A percentile compares a stretch with the other conserved stretches of the same genome.
Evolutionary conservation across 2,113 vertebrate species (phyloP).

Genomic region (Strix uralensis): DNA sequence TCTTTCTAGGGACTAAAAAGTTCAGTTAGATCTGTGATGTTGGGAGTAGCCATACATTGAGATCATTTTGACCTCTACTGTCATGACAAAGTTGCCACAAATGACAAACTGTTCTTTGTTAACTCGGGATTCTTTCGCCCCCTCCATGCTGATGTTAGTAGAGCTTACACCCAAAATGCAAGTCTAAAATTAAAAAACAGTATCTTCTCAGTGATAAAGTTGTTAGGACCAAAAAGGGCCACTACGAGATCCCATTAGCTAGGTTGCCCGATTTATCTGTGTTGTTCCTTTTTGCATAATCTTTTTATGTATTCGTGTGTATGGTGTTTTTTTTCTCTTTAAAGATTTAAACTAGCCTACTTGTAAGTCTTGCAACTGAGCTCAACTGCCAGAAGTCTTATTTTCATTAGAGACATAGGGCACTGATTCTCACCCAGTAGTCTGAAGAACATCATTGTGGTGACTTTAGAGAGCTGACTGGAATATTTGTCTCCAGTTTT

Average conservation of each 20-base stretch:
- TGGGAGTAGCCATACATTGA: neutral
- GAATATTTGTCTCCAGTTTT: neutral
- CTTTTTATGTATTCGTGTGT: neutral
- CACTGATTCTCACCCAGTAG: neutral
- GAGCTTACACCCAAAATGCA: neutral
- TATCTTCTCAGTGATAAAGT: neutral
- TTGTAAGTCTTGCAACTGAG: neutral
- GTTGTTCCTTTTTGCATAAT: neutral
- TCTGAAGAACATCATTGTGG: neutral
- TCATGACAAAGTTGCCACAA: neutral
- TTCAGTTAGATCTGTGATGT: neutral
- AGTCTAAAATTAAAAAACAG: neutral
- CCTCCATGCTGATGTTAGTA: neutral
- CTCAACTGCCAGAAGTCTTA: neutral
- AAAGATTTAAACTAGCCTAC: neutral
- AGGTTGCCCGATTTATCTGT: neutral
- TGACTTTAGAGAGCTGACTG: neutral
- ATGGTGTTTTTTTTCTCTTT: neutral
- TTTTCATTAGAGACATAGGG: neutral
- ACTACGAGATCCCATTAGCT: neutral
- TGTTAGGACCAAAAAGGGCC: neutral
- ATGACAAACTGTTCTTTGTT: neutral
- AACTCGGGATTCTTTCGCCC: neutral
- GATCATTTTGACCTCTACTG: neutral
- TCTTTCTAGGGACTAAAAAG: neutral